phyloP scores from a whole-genome alignment of 2,888 invertebrate species.

The Trissolcus brochymenae region DNA sequence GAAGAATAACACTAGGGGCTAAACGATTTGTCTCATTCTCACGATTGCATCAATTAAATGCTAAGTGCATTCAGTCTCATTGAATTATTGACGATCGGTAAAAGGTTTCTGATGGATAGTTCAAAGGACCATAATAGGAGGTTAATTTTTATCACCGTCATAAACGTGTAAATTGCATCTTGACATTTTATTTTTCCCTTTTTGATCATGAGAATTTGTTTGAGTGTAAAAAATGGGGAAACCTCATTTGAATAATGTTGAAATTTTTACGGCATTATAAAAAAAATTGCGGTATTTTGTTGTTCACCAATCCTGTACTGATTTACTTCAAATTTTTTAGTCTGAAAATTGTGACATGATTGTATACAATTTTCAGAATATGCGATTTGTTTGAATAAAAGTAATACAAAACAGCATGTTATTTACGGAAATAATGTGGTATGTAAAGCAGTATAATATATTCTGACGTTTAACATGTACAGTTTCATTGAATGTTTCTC shows the following conservation, averaged over 20 bases:
- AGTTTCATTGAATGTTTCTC: background rate
- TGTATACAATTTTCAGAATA: background rate
- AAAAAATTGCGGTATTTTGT: background rate
- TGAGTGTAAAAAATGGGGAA: background rate
- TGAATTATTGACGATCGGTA: slow-evolving; percentile 26
- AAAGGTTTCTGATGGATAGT: slow-evolving; percentile 11
- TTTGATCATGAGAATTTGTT: background rate
- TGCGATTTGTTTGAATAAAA: background rate
- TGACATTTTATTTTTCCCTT: background rate
- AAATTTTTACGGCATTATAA: background rate
- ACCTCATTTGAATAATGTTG: background rate
- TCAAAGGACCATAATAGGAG: slow-evolving; percentile 6
- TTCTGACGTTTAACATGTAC: slow-evolving; percentile 1
- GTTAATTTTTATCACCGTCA: no score
- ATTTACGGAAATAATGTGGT: slow-evolving; percentile 1
- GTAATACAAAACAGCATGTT: background rate
- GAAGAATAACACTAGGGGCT: slow-evolving; percentile 24
- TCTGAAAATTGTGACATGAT: background rate
- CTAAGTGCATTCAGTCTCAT: slow-evolving; percentile 22
- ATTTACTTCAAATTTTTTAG: background rate
- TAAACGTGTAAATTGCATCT: background rate
- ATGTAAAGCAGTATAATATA: background rate
- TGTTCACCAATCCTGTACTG: background rate
- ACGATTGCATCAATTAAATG: slow-evolving; percentile 27
- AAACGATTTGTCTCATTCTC: slow-evolving; percentile 35